A percentile compares a stretch with the other conserved stretches of the same genome.
Evolutionary conservation across 2,113 vertebrate species (phyloP).

Genomic region (Eurypyga helias): DNA sequence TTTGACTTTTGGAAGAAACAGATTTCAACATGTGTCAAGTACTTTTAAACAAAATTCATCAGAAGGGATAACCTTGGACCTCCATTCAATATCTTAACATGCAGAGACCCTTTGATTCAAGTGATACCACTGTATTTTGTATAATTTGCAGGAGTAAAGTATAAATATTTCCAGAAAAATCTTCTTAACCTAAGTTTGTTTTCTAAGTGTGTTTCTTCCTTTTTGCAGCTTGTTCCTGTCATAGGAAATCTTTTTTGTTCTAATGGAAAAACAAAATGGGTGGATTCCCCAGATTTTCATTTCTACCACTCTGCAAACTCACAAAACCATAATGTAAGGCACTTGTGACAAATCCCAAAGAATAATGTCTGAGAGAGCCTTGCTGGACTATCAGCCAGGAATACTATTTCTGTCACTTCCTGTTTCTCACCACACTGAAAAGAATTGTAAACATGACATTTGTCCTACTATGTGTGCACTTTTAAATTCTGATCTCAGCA

Average conservation of each 20-base stretch:
- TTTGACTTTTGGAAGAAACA: constrained; percentile 26
- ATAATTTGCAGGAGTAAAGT: constrained; percentile 6
- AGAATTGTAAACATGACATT: constrained; percentile 49
- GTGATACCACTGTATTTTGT: not conserved
- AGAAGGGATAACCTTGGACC: constrained; percentile 51
- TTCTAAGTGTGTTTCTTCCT: constrained; percentile 14
- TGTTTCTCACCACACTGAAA: constrained; percentile 10
- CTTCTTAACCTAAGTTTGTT: not conserved
- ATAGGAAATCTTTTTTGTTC: not conserved
- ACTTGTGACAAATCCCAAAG: not conserved
- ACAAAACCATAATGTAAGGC: not conserved
- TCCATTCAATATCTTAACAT: constrained; percentile 10
- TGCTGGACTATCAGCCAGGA: not conserved
- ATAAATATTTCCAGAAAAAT: constrained; percentile 30
- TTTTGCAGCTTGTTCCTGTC: not conserved
- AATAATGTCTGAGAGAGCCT: not conserved
- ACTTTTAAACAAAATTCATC: constrained; percentile 54
- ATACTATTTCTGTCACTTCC: constrained; percentile 55
- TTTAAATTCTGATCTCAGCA: not conserved
- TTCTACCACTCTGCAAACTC: not conserved
- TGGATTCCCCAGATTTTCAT: not conserved
- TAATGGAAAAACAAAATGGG: not conserved
- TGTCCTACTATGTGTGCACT: constrained; percentile 15
- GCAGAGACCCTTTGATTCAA: not conserved
- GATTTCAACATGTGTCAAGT: constrained; percentile 23